Conservation (phyloP, 2,113 vertebrate genomes). For the Antechinus stuartii region DNA sequence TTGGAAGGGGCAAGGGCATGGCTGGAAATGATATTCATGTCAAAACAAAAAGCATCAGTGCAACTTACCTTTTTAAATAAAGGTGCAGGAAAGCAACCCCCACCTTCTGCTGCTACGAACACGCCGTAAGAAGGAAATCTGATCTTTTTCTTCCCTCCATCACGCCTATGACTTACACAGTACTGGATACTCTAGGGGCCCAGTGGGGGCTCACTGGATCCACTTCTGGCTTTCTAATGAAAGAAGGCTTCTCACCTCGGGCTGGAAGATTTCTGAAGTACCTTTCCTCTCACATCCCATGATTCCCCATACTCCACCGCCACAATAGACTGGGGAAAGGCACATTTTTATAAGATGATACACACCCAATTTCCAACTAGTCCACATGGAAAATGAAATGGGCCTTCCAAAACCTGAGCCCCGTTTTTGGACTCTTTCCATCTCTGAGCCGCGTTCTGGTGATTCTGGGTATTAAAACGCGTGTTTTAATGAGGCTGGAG, state of each 20-base stretch:
- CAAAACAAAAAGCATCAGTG: background rate
- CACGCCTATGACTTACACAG: background rate
- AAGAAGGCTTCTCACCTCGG: background rate
- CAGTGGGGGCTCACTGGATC: background rate
- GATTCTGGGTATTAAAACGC: conserved; percentile 72
- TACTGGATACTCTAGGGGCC: background rate
- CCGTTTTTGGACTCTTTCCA: conserved; percentile 71
- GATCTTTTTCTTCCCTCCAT: background rate
- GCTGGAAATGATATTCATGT: background rate
- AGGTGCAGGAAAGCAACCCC: background rate
- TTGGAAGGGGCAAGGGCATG: background rate
- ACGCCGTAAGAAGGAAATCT: background rate
- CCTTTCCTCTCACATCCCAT: background rate
- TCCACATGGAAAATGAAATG: conserved; percentile 66
- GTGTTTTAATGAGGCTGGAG: conserved; percentile 66
- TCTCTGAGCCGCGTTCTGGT: conserved; percentile 53
- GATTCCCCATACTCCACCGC: background rate
- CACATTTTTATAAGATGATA: background rate
- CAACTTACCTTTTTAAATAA: background rate
- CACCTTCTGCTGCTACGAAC: background rate
- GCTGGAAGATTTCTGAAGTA: background rate
- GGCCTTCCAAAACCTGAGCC: conserved; percentile 62
- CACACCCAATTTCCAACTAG: conserved; percentile 53
- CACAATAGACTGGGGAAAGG: background rate
- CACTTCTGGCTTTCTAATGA: background rate